These are phyloP conservation scores for Miichthys miiuy DNA, from an alignment of 2,797 vertebrate genomes.

Conservation along the genomic window DNA sequence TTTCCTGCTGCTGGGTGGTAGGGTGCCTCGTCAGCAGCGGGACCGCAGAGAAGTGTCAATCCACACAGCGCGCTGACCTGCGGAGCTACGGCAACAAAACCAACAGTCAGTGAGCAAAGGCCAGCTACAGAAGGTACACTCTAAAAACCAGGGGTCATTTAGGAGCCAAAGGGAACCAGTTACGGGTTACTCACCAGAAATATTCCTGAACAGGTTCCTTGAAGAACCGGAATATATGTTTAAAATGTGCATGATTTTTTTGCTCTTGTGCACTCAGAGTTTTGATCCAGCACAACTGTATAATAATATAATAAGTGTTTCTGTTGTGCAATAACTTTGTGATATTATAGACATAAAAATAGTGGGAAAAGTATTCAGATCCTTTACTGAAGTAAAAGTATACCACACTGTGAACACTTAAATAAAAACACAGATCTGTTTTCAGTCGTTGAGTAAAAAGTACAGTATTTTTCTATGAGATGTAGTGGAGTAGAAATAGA, in stretches of 20 bases:
- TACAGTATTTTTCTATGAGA: too few species aligned
- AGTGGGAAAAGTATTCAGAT: not conserved
- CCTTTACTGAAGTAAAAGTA: too few species aligned
- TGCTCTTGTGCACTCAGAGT: not conserved
- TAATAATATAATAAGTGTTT: not conserved
- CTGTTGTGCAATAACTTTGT: not conserved
- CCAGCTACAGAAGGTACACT: slow-evolving; percentile 29
- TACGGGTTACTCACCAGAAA: slow-evolving; percentile 15
- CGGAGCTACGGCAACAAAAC: slow-evolving; percentile 75
- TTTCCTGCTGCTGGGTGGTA: slow-evolving; percentile 64
- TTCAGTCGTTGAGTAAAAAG: too few species aligned
- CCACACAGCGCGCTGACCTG: slow-evolving; percentile 61
- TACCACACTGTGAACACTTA: too few species aligned
- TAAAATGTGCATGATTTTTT: not conserved
- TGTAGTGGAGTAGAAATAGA: too few species aligned
- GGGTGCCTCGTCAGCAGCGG: slow-evolving; percentile 57
- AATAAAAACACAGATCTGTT: too few species aligned
- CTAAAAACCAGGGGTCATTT: slow-evolving; percentile 17
- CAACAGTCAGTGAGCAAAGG: slow-evolving; percentile 72
- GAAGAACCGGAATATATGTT: not conserved
- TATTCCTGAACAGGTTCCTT: not conserved
- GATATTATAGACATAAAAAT: too few species aligned
- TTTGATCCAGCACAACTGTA: not conserved
- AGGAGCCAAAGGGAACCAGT: slow-evolving; percentile 1
- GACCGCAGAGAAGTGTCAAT: slow-evolving; percentile 47